phyloP scores from a whole-genome alignment of 2,888 invertebrate genomes.

The Pecten maximus region DNA sequence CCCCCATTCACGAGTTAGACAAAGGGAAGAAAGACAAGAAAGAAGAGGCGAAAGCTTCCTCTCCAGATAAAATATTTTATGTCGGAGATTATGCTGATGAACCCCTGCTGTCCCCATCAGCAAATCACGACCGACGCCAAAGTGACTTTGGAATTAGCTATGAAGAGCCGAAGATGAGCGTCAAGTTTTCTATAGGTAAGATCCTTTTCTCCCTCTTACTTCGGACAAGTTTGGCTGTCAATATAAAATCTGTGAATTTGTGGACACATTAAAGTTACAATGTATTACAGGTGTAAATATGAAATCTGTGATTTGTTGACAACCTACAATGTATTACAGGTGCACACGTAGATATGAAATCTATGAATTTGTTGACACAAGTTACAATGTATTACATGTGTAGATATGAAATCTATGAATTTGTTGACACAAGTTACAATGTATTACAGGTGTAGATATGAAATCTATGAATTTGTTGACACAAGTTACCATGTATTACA shows the following conservation, averaged over 20 bases:
- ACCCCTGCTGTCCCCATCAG: constrained; percentile 54
- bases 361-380: too few relatives aligned
- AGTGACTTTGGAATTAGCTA: constrained; percentile 17
- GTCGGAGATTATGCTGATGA: constrained; percentile 54
- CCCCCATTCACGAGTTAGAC: neutral
- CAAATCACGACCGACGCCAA: neutral
- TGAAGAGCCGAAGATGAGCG: constrained; percentile 41
- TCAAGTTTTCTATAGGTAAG: constrained; percentile 59
- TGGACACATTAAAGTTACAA: too few relatives aligned
- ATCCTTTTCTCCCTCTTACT: too few relatives aligned
- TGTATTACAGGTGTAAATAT: too few relatives aligned
- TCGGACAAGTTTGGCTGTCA: too few relatives aligned
- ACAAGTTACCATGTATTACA: neutral
- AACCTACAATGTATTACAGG: neutral
- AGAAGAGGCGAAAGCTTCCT: neutral
- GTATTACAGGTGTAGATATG: neutral
- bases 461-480: neutral
- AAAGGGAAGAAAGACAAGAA: neutral
- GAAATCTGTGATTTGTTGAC: neutral
- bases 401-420: neutral
- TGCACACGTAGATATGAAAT: neutral
- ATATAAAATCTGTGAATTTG: too few relatives aligned
- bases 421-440: neutral
- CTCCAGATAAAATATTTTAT: constrained; percentile 47
- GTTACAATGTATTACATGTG: too few relatives aligned